A percentile compares a stretch with the other conserved stretches of the same genome.
These are phyloP conservation scores for Cartodere bifasciata DNA, from an alignment of 2,888 invertebrate genomes.

Conservation along the genomic window DNA sequence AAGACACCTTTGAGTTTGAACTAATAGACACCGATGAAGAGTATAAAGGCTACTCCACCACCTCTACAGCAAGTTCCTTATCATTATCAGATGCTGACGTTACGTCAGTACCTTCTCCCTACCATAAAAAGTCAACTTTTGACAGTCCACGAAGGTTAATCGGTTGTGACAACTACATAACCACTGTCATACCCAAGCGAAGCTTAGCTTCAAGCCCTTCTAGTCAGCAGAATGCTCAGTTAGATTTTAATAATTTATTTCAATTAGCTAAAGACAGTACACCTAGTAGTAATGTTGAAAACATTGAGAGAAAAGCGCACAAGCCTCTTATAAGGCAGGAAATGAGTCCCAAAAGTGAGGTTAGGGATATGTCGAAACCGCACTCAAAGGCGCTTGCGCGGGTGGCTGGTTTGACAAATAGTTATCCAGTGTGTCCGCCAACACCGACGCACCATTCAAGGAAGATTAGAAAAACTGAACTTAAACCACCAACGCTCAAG, in stretches of 20 bases:
- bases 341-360: constrained; percentile 16
- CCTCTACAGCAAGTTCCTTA: constrained; percentile 18
- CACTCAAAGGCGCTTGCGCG: constrained; percentile 51
- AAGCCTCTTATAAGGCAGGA: constrained; percentile 55
- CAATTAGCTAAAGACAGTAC: constrained; percentile 28
- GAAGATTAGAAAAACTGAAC: constrained; percentile 41
- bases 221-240: constrained; percentile 29
- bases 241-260: constrained; percentile 26
- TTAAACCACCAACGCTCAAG: constrained; percentile 40
- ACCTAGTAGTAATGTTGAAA: too few species aligned
- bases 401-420: constrained; percentile 34
- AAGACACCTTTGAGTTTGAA: constrained; percentile 74
- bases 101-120: constrained; percentile 3
- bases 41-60: constrained; percentile 25
- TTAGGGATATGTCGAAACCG: constrained; percentile 35
- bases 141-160: constrained; percentile 52
- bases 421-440: constrained; percentile 62
- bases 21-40: constrained; percentile 71
- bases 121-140: constrained; percentile 35
- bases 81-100: constrained; percentile 18
- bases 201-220: constrained; percentile 24
- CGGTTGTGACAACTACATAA: constrained; percentile 61
- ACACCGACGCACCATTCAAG: constrained; percentile 79
- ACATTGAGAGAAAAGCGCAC: constrained; percentile 55
- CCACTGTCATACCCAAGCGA: constrained; percentile 45